Evolutionary conservation across 2,113 vertebrate genomes (phyloP).

Genomic region (Passer domesticus): DNA sequence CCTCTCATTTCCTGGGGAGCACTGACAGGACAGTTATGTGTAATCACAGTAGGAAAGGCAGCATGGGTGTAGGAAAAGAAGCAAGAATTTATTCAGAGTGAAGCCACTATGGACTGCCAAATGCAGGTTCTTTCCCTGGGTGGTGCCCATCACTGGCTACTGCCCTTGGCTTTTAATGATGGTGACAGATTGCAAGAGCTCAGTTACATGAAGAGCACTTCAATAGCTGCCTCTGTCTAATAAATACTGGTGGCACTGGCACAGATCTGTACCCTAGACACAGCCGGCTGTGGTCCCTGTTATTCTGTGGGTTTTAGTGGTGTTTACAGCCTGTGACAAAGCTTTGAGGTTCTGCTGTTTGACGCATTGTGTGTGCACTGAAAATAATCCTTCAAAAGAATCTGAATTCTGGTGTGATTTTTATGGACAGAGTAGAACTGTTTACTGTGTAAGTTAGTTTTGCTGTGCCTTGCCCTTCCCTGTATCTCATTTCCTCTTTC

Average conservation of each 20-base stretch:
- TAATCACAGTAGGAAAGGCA: background rate
- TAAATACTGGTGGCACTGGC: background rate
- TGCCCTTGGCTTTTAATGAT: background rate
- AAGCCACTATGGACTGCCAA: background rate
- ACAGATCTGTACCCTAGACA: background rate
- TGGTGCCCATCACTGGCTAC: background rate
- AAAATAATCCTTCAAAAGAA: background rate
- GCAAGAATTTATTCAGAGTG: background rate
- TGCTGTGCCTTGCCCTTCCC: background rate
- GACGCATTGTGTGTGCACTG: background rate
- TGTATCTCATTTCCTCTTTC: slow-evolving; percentile 2
- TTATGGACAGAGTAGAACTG: background rate
- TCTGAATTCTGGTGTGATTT: background rate
- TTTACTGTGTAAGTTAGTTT: background rate
- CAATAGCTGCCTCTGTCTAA: background rate
- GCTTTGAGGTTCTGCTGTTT: background rate
- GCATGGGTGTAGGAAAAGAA: background rate
- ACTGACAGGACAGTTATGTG: background rate
- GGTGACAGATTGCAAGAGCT: background rate
- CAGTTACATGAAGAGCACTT: background rate
- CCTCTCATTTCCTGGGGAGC: background rate
- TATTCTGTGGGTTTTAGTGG: background rate
- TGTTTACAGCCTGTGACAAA: background rate
- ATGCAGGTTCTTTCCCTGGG: background rate
- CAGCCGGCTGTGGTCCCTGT: background rate